phyloP scores from a whole-genome alignment of 2,888 invertebrate genomes.

The Nomada hirtipes region DNA sequence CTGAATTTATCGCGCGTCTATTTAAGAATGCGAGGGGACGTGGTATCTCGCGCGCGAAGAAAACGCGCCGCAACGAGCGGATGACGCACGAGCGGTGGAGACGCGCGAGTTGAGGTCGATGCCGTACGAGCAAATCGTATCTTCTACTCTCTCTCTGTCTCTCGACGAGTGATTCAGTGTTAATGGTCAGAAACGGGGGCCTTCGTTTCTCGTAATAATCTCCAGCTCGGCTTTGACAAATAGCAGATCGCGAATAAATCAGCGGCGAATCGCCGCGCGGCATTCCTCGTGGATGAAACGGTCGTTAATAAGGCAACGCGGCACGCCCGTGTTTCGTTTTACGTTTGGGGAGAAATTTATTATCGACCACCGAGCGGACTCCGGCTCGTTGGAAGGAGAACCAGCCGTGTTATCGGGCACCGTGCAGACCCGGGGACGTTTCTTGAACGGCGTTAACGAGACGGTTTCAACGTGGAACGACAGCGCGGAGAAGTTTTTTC shows the following conservation, averaged over 20 bases:
- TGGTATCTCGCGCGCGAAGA: constrained; percentile 35
- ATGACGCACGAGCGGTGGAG: constrained; percentile 43
- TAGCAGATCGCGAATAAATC: constrained; percentile 39
- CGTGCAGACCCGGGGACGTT: constrained; percentile 4
- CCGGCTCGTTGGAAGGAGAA: constrained; percentile 11
- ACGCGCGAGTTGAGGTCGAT: constrained; percentile 46
- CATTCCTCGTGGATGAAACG: constrained; percentile 24
- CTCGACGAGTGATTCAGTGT: constrained; percentile 46
- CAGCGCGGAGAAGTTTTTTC: neutral
- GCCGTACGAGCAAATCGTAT: constrained; percentile 48
- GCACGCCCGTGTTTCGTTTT: constrained; percentile 24
- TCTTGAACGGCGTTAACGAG: constrained; percentile 13
- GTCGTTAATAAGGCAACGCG: constrained; percentile 33
- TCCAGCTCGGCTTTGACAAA: constrained; percentile 26
- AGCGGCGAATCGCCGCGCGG: neutral
- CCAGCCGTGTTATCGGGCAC: constrained; percentile 3
- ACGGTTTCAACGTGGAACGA: neutral
- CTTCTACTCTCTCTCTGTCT: neutral
- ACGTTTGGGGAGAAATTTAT: constrained; percentile 25
- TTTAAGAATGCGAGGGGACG: constrained; percentile 44
- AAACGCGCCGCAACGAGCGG: constrained; percentile 19
- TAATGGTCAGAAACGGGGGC: constrained; percentile 38
- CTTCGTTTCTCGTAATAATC: constrained; percentile 29
- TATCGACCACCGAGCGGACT: neutral
- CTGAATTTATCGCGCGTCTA: constrained; percentile 54